Base-by-base conservation (phyloP, 1,140 invertebrate species). In the Drosophila persimilis region DNA sequence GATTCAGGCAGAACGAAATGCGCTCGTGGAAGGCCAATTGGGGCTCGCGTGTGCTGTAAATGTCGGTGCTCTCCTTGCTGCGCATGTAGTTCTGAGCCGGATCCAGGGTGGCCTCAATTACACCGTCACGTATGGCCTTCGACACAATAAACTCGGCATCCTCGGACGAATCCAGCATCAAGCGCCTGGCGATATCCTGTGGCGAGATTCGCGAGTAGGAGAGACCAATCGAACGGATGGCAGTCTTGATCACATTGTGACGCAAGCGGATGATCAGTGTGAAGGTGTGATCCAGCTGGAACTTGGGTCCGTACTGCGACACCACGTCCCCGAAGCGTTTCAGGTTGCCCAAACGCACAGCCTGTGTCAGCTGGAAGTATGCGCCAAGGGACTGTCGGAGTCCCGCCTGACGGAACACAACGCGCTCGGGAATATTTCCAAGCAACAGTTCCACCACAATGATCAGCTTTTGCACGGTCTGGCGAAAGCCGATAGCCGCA, bases 121-220 rank as follows among this genome's bases (percentile, higher is more conserved):
- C 98, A 51, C 98, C 98, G 93, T 99, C 99, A 52, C 98, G 93
- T 59, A 99, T 99, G n/a, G 99, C 98, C 93, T 99, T 99, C 0
- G 98, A 98, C 0, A 99, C 98, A 90, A 99, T 99, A 90, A 99
- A 99, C 92, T 99, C 99, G 0, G 98, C 98, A 94, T 99, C 99
- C 90, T 99, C 97, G 3, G 97, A 95, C 8, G 97, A 98, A 90
- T 99, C 98, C 15, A 99, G 92, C 9, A 97, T 95, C 22, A 99
- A 92, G 90, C 99, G 99, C 65, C 95, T 94, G 7, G 98, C 98
- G 83, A 99, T 98, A 92, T 99, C 98, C 60, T 95, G 94, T 0
- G 99, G 95, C 8, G 97, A 98, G 74, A 99, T 99, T 52, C 97
- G 94, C 0, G 98, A 99, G 92, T 99, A 99, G 0, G 98, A 99